phyloP scores from a whole-genome alignment of 2,888 invertebrate genomes.

The Aspidiotus rigidus region DNA sequence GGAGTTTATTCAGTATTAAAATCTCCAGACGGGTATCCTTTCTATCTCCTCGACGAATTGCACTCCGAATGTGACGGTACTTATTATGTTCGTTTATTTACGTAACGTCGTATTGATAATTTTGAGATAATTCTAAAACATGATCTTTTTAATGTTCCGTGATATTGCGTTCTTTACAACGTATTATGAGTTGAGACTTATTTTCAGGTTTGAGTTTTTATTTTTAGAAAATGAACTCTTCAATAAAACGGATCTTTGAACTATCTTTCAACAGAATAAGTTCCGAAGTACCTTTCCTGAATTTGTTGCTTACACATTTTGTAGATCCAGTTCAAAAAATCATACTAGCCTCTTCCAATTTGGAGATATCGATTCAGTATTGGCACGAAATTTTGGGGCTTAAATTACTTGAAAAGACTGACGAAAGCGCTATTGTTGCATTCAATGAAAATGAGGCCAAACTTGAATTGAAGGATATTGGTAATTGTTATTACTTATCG shows the following conservation, averaged over 20 bases:
- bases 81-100: constrained; percentile 27
- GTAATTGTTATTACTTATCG: constrained; percentile 44
- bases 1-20: constrained; percentile 55
- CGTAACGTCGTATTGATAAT: too few species aligned
- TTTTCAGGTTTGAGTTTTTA: too few species aligned
- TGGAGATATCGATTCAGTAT: constrained; percentile 66
- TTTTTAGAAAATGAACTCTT: constrained; percentile 2
- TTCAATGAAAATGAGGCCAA: constrained; percentile 65
- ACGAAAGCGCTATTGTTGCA: constrained; percentile 56
- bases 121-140: too few species aligned
- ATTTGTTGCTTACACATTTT: constrained; percentile 36
- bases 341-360: constrained; percentile 64
- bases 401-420: constrained; percentile 56
- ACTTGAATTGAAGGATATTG: constrained; percentile 64
- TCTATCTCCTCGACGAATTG: constrained; percentile 65
- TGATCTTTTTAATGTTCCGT: too few species aligned
- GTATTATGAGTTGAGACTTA: background rate
- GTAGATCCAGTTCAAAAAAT: constrained; percentile 74
- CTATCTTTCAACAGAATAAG: too few species aligned
- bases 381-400: constrained; percentile 75
- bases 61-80: constrained; percentile 54
- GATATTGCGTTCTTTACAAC: too few species aligned
- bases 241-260: background rate
- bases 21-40: constrained; percentile 89
- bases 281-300: too few species aligned